These are phyloP conservation scores for Cyprinodon tularosa DNA, from an alignment of 2,113 vertebrate genomes.

Conservation along the genomic window DNA sequence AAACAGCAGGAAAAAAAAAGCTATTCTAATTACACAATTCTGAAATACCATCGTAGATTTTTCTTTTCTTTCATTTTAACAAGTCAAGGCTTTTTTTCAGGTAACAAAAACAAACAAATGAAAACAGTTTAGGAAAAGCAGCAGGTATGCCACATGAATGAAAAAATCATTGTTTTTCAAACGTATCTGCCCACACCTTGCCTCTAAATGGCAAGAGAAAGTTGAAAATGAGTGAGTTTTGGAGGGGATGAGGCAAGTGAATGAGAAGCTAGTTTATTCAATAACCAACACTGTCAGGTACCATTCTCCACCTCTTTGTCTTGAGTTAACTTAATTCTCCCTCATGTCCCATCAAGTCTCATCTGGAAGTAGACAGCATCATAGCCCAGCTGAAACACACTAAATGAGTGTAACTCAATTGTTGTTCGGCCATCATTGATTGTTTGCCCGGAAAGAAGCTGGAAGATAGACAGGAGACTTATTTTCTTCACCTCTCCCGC, in stretches of 20 bases:
- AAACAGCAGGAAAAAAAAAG: constrained; percentile 20
- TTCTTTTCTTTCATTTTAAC: constrained; percentile 35
- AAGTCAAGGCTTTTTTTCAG: constrained; percentile 31
- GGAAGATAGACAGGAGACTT: constrained; percentile 65
- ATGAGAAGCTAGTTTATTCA: constrained; percentile 69
- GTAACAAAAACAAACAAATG: constrained; percentile 26
- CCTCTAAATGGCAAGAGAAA: constrained; percentile 48
- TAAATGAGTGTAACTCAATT: constrained; percentile 78
- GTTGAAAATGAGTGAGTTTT: constrained; percentile 35
- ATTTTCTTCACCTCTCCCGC: constrained; percentile 60
- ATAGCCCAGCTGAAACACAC: constrained; percentile 71
- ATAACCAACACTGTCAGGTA: constrained; percentile 73
- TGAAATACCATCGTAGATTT: constrained; percentile 53
- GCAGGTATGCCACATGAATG: constrained; percentile 12
- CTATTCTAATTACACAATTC: constrained; percentile 28
- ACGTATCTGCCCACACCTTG: constrained; percentile 39
- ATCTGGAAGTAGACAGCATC: constrained; percentile 69
- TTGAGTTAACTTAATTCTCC: constrained; percentile 71
- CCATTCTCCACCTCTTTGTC: constrained; percentile 57
- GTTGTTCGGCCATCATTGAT: constrained; percentile 71
- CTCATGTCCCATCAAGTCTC: constrained; percentile 58
- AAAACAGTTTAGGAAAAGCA: constrained; percentile 24
- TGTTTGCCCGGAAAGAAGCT: constrained; percentile 70
- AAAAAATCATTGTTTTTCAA: constrained; percentile 23
- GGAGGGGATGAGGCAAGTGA: constrained; percentile 37